Conservation (phyloP, 2,797 vertebrate genomes). For the Adelosebastes latens region DNA sequence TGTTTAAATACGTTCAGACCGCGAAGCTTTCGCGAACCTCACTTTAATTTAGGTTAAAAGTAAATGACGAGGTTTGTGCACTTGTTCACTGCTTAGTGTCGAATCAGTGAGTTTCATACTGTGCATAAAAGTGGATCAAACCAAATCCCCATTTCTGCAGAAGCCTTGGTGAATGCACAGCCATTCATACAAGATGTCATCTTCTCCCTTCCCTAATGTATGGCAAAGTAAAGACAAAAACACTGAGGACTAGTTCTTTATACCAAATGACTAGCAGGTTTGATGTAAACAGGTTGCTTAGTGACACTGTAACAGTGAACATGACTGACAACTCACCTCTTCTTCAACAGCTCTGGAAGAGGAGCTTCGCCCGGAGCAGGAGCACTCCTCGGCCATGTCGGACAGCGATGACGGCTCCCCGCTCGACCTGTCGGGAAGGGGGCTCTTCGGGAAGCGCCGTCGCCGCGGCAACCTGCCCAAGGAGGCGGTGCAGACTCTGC, state of each 20-base stretch:
- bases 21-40: not conserved
- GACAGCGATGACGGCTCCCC: conserved; percentile 91
- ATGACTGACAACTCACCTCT: not conserved
- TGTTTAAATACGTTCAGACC: conserved; percentile 10
- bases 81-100: not conserved
- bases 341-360: conserved; percentile 78
- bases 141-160: not conserved
- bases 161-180: not conserved
- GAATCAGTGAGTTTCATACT: not conserved
- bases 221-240: not conserved
- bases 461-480: conserved; percentile 96
- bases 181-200: not conserved
- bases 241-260: not conserved
- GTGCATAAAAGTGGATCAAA: not conserved
- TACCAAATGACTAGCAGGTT: not conserved
- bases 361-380: conserved; percentile 75
- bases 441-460: conserved; percentile 87
- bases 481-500: conserved; percentile 93
- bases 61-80: not conserved
- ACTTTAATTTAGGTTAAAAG: not conserved
- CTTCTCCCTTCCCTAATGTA: not conserved
- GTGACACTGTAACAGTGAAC: not conserved
- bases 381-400: conserved; percentile 83
- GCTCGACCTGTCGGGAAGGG: conserved; percentile 83
- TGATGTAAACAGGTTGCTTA: not conserved